phyloP scores from a whole-genome alignment of 2,888 invertebrate species.

The Stenodera caucasica region DNA sequence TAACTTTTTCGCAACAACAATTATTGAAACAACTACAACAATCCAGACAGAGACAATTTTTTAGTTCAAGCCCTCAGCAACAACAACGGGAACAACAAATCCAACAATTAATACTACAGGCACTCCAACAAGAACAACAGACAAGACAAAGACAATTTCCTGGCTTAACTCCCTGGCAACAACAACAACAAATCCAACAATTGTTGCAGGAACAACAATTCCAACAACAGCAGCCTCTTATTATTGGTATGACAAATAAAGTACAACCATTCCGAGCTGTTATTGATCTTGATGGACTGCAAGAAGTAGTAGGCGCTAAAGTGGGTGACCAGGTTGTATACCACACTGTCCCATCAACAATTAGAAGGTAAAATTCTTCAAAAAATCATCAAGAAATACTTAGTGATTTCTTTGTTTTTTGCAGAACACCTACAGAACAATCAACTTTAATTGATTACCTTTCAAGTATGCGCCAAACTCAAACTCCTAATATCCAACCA shows the following conservation, averaged over 20 bases:
- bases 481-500: background rate
- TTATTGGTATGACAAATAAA: background rate
- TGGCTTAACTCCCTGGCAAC: background rate
- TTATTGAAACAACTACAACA: no score
- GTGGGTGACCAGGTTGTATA: background rate
- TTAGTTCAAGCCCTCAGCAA: background rate
- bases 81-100: background rate
- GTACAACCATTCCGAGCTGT: background rate
- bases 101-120: background rate
- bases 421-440: background rate
- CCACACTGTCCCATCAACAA: background rate
- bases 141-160: no score
- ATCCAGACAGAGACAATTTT: no score
- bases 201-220: background rate
- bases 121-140: no score
- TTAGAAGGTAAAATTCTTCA: background rate
- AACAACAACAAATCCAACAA: constrained; percentile 1
- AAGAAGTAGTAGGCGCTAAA: background rate
- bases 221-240: background rate
- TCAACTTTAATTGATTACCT: background rate
- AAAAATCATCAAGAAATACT: no score
- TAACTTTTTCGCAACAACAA: no score
- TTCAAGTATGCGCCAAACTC: constrained; percentile 16
- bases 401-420: no score
- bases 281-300: background rate